These are phyloP conservation scores for Conus ventricosus DNA, from an alignment of 1,140 invertebrate genomes.

Conservation along the genomic window DNA sequence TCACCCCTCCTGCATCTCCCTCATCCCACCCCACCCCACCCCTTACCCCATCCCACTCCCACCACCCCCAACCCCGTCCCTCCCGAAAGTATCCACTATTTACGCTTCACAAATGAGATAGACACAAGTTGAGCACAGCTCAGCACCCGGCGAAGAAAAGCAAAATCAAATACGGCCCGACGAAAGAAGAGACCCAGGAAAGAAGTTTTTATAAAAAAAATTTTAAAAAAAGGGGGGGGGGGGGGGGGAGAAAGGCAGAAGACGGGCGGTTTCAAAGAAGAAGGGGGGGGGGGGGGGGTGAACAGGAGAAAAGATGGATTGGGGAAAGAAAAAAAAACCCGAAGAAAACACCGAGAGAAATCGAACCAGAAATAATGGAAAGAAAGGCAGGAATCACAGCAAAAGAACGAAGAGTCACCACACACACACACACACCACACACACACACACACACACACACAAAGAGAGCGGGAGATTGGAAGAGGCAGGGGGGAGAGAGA, in stretches of 20 bases:
- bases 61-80: neutral
- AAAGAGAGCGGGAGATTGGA: too few relatives aligned
- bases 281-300: neutral
- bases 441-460: too few relatives aligned
- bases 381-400: neutral
- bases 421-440: neutral
- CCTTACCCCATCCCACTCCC: neutral
- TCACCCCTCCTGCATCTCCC: neutral
- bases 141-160: neutral
- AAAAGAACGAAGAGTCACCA: neutral
- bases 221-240: neutral
- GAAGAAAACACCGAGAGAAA: neutral
- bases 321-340: neutral
- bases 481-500: too few relatives aligned
- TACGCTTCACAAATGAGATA: constrained; percentile 21
- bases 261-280: neutral
- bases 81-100: neutral
- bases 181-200: neutral
- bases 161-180: neutral
- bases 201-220: neutral
- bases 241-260: neutral
- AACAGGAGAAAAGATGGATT: neutral
- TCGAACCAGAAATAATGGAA: neutral
- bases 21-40: neutral
- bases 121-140: constrained; percentile 1